phyloP scores from a whole-genome alignment of 2,888 invertebrate species.

The Argyresthia albistria region DNA sequence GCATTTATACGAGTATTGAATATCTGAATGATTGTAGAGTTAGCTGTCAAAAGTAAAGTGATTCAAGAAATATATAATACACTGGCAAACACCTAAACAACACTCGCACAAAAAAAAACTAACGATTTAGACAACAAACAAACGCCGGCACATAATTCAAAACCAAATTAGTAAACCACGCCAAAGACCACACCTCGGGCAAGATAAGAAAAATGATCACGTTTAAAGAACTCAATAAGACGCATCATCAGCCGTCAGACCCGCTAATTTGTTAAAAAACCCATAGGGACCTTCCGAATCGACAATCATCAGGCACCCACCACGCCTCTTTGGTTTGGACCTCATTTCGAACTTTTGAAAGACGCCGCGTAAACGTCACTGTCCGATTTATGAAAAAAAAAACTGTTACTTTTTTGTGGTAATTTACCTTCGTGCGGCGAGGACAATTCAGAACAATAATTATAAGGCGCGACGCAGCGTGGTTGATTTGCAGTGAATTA shows the following conservation, averaged over 20 bases:
- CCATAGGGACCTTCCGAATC: conserved; percentile 10
- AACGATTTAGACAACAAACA: too few species aligned
- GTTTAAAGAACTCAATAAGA: conserved; percentile 10
- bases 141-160: too few species aligned
- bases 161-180: not conserved
- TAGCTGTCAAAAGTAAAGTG: too few species aligned
- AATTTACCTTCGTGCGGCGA: not conserved
- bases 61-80: too few species aligned
- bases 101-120: too few species aligned
- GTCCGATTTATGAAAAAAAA: not conserved
- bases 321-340: conserved; percentile 11
- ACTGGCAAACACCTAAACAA: too few species aligned
- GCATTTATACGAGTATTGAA: too few species aligned
- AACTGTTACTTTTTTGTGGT: not conserved
- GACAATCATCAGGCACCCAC: conserved; percentile 3
- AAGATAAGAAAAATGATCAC: conserved; percentile 7
- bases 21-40: too few species aligned
- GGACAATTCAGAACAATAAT: conserved; percentile 37
- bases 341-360: conserved; percentile 7
- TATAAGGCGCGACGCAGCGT: conserved; percentile 29
- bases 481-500: conserved; percentile 23
- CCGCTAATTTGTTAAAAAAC: conserved; percentile 18
- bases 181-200: conserved; percentile 7
- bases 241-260: conserved; percentile 9
- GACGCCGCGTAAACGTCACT: conserved; percentile 10